Evolutionary conservation across 2,888 invertebrate genomes (phyloP), one percentile per base, ranked within the genome.

Genomic region (Brachypterus glaber): DNA sequence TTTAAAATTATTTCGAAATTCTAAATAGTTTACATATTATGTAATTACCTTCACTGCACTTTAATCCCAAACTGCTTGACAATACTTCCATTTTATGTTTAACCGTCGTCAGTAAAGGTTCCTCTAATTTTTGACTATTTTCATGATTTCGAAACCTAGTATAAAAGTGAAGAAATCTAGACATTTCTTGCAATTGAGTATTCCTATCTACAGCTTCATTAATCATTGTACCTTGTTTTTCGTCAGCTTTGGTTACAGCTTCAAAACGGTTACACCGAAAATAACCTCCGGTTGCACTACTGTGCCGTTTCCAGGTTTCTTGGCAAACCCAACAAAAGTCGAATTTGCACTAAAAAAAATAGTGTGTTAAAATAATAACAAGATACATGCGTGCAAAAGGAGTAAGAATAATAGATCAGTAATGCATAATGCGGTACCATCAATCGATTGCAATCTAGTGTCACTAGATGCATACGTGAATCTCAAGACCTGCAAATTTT

Each of bases 321-420:
- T 79, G 68, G 53, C 80, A 81, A 18, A 80, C 77, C 80, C 80
- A 80, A 60, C 80, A 80, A 53, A 79, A 80, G 57, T 80, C 79
- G 59, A 73, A 75, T 61, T 79, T 79, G 55, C 79, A 80, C 77
- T 78, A 55, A 26, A 69, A 66, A 43, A 45, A 41, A 45, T 33
- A 12, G n/a, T 26, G 17, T 32, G 17, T 21, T 21, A 21, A 5
- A 21, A 40, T 35, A 34, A 33, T 18, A 21, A 29, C 7, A 39
- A n/a, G n/a, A n/a, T n/a, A n/a, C n/a, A n/a, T n/a, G n/a, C n/a
- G n/a, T n/a, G n/a, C n/a, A n/a, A n/a, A n/a, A n/a, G n/a, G n/a
- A n/a, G n/a, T n/a, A n/a, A n/a, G n/a, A n/a, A n/a, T n/a, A n/a
- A n/a, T n/a, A n/a, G n/a, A n/a, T n/a, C n/a, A n/a, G n/a, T n/a